Evolutionary conservation across 1,140 invertebrate species (phyloP).

Genomic region (Mamestra configurata): DNA sequence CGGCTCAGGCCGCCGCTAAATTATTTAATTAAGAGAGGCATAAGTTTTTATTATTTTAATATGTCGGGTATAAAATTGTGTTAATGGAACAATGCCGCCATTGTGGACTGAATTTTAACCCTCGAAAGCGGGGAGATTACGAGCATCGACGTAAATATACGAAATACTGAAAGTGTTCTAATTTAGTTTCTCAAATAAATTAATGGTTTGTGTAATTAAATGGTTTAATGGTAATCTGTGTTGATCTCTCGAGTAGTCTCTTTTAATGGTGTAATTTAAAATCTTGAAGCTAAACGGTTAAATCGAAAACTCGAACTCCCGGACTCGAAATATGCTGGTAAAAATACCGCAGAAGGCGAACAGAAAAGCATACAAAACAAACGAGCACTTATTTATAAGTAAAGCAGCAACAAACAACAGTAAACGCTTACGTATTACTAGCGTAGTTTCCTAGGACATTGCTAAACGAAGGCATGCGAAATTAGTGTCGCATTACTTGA

Average conservation of each 20-base stretch:
- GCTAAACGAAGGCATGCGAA: constrained; percentile 51
- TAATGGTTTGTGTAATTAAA: constrained; percentile 53
- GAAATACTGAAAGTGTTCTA: constrained; percentile 54
- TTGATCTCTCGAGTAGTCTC: constrained; percentile 40
- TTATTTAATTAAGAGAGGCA: constrained; percentile 89
- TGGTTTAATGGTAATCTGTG: constrained; percentile 43
- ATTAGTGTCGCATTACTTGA: constrained; percentile 52
- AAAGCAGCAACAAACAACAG: constrained; percentile 19
- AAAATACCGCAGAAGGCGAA: background rate
- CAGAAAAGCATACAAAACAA: background rate
- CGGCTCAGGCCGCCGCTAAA: constrained; percentile 85
- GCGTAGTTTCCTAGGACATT: constrained; percentile 33
- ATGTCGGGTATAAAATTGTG: constrained; percentile 86
- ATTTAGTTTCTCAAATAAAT: constrained; percentile 56
- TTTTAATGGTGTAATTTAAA: constrained; percentile 33
- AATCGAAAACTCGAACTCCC: background rate
- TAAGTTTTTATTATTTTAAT: constrained; percentile 89
- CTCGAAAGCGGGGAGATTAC: constrained; percentile 69
- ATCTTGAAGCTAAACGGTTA: background rate
- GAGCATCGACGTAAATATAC: constrained; percentile 60
- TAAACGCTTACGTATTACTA: constrained; percentile 39
- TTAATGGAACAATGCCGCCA: constrained; percentile 81
- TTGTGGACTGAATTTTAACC: constrained; percentile 74
- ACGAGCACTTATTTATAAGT: background rate
- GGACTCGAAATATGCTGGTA: background rate